These are phyloP conservation scores for Microctonus brassicae DNA, from an alignment of 2,888 invertebrate genomes.

Conservation along the genomic window DNA sequence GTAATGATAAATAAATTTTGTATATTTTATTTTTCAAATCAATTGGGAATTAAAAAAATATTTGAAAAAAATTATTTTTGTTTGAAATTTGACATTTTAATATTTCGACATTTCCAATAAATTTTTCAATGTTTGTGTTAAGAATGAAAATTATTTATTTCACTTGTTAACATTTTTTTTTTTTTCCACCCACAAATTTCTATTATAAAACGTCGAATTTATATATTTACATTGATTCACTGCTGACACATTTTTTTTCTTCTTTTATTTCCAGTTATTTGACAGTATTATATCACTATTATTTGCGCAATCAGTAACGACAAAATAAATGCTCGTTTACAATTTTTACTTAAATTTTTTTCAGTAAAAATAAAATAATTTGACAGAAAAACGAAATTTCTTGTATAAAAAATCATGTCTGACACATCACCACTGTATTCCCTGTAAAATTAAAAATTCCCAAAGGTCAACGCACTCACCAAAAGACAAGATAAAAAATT, in stretches of 20 bases:
- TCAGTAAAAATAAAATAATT: neutral
- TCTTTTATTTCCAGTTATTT: neutral
- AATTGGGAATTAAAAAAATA: too few species aligned
- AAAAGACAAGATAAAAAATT: neutral
- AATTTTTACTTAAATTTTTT: neutral
- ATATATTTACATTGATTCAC: neutral
- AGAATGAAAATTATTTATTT: too few species aligned
- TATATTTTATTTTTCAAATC: too few species aligned
- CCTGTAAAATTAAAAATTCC: neutral
- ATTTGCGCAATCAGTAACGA: too few species aligned
- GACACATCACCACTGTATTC: neutral
- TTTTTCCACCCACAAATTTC: neutral
- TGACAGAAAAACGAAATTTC: neutral
- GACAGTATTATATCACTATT: neutral
- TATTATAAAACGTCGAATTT: neutral
- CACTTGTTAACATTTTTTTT: neutral
- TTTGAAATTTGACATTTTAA: too few species aligned
- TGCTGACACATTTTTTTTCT: neutral
- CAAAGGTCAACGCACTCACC: neutral
- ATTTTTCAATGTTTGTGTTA: too few species aligned
- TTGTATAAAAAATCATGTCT: neutral
- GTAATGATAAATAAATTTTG: too few species aligned
- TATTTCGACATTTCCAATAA: too few species aligned
- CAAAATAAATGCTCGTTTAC: neutral
- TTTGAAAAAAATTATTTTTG: too few species aligned